phyloP scores from a whole-genome alignment of 2,888 invertebrate species.

The Leistus spinibarbis region DNA sequence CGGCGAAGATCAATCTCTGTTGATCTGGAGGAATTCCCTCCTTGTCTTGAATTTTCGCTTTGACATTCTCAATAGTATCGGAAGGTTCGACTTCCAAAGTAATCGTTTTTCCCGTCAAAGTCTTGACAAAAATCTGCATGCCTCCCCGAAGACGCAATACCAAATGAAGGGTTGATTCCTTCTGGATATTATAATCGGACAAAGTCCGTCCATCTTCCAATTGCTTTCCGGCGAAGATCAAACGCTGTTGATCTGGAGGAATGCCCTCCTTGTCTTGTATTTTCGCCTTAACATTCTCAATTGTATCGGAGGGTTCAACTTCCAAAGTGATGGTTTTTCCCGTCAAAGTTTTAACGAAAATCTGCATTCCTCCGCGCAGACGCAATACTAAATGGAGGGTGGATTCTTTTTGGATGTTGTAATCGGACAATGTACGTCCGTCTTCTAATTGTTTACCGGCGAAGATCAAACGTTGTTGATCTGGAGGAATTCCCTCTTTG shows the following conservation, averaged over 20 bases:
- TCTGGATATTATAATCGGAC: constrained; percentile 69
- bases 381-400: constrained; percentile 91
- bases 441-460: constrained; percentile 77
- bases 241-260: constrained; percentile 62
- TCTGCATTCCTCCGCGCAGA: constrained; percentile 72
- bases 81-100: constrained; percentile 63
- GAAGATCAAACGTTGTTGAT: constrained; percentile 84
- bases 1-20: constrained; percentile 68
- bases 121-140: constrained; percentile 67
- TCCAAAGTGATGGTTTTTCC: constrained; percentile 63
- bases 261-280: constrained; percentile 60
- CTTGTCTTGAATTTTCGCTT: constrained; percentile 66
- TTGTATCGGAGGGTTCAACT: constrained; percentile 66
- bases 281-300: constrained; percentile 67
- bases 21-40: constrained; percentile 89
- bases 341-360: constrained; percentile 63
- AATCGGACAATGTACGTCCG: constrained; percentile 66
- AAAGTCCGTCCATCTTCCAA: constrained; percentile 69
- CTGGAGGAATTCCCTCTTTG: constrained; percentile 63
- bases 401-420: constrained; percentile 91
- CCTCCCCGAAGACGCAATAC: constrained; percentile 67
- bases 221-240: constrained; percentile 73
- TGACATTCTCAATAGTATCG: constrained; percentile 66
- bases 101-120: constrained; percentile 65
- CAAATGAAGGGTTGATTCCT: constrained; percentile 62